phyloP scores from a whole-genome alignment of 1,140 invertebrate genomes.

The Aricia agestis region DNA sequence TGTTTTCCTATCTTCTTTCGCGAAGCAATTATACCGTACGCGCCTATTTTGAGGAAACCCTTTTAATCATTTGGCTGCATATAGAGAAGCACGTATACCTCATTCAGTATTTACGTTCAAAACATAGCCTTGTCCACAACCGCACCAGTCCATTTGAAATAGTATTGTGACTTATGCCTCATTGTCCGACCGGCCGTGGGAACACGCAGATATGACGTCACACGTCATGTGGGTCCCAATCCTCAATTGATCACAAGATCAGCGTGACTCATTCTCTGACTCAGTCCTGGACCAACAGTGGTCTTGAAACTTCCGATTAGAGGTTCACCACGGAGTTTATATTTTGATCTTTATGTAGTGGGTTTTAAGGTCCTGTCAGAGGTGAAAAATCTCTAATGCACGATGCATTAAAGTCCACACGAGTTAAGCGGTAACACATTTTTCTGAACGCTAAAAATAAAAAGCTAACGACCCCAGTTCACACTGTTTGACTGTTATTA shows the following conservation, averaged over 20 bases:
- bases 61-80: no score
- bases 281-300: not conserved
- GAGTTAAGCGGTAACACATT: not conserved
- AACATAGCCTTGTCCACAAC: no score
- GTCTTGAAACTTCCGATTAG: not conserved
- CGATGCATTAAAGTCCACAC: not conserved
- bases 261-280: not conserved
- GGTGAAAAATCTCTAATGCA: no score
- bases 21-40: no score
- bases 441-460: not conserved
- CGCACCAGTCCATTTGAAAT: no score
- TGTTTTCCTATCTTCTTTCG: no score
- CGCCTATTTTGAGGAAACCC: no score
- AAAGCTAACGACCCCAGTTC: not conserved
- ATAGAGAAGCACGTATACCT: no score
- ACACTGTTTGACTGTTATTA: not conserved
- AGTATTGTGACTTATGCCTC: not conserved
- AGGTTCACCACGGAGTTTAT: no score
- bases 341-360: no score
- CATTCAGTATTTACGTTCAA: no score
- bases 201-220: not conserved
- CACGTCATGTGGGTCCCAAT: not conserved
- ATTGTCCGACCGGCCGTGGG: not conserved
- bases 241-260: constrained; percentile 2
- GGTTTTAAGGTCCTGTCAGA: no score